A percentile compares a stretch with the other conserved stretches of the same genome.
Evolutionary conservation across 2,113 vertebrate genomes (phyloP).

Genomic region (Pycnonotus jocosus): DNA sequence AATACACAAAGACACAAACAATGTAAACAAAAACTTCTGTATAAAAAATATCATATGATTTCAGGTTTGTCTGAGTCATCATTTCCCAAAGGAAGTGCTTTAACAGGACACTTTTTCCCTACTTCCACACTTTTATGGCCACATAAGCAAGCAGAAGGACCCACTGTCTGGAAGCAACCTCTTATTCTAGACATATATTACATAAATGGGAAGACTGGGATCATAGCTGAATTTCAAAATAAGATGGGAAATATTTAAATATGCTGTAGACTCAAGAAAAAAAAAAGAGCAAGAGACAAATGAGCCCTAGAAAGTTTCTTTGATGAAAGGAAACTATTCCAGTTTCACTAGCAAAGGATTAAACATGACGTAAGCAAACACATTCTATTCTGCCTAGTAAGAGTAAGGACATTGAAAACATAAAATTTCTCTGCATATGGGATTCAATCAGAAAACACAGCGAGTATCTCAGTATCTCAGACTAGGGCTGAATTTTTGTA

Average conservation of each 20-base stretch:
- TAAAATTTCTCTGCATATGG: neutral
- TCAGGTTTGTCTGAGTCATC: neutral
- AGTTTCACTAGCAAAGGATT: neutral
- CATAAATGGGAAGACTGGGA: neutral
- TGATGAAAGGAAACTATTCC: neutral
- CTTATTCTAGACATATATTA: neutral
- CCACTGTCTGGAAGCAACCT: neutral
- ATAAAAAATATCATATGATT: neutral
- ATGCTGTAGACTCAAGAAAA: neutral
- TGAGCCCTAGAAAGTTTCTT: neutral
- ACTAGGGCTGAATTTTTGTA: neutral
- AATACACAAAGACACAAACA: neutral
- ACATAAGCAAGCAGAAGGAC: neutral
- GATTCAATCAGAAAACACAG: neutral
- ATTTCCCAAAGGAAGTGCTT: neutral
- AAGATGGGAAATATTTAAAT: neutral
- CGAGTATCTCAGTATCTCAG: neutral
- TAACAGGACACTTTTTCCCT: neutral
- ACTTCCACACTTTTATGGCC: neutral
- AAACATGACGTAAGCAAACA: neutral
- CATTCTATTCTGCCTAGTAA: neutral
- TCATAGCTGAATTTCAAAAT: neutral
- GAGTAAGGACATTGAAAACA: neutral
- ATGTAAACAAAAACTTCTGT: neutral
- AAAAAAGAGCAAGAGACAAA: neutral